Evolutionary conservation across 2,113 vertebrate genomes (phyloP), one percentile per base, ranked within the genome.

Genomic region (Probosciger aterrimus): DNA sequence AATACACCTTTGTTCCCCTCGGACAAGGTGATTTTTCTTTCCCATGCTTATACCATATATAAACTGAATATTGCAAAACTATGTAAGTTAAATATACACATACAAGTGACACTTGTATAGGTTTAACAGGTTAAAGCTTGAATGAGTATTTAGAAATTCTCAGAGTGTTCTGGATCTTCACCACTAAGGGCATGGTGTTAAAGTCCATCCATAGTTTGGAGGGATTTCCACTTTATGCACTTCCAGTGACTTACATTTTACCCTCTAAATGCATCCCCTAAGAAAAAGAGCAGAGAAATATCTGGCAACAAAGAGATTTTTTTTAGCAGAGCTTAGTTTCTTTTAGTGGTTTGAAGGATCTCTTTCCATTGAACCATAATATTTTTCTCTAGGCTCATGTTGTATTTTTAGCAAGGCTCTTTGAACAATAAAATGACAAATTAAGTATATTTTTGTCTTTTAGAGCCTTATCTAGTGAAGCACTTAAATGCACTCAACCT

Each of bases 21-120:
- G n/a, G 65, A 92, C 81, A 91, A 90, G 92, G 94, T 95, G 91
- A 96, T 96, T 95, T 95, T 91, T 94, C 95, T 95, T 96, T 67
- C 47, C 59, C 76, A 33, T 88, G 94, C 89, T 88, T 90, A 93
- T 80, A 76, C 78, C 79, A 41, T 82, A 86, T 90, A 59, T 94
- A 95, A 97, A 97, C 78, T 27, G 71, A 93, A 88, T 88, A 91
- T 87, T 94, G 69, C 71, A 77, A 81, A 97, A 90, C 89, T 77
- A 37, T 84, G 69, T 41, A 73, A 88, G 85, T 86, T 88, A 96
- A 95, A 93, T 73, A 94, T 86, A 96, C 94, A 93, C 62, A 86
- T n/a, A 44, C 62, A 1, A 74, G 83, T 1, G 3, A 93, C 81
- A 86, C 86, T 92, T 93, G 73, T 89, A 49, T 91, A 82, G 83